Conservation (phyloP, 2,888 invertebrate species). For the Andrena hattorfiana region DNA sequence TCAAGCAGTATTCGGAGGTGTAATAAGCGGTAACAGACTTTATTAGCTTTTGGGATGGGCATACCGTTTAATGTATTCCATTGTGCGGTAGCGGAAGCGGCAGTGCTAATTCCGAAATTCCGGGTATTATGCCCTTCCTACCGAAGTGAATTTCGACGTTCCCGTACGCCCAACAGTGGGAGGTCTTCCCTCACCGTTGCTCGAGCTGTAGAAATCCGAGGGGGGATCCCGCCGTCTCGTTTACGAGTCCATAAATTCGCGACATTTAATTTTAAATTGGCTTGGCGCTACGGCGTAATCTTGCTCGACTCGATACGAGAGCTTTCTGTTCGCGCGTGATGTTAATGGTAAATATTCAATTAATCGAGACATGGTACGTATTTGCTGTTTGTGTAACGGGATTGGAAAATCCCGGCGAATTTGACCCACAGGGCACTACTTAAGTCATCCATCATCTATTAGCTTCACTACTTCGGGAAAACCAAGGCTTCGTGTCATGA, state of each 20-base stretch:
- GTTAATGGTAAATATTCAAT: constrained; percentile 12
- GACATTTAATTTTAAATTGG: constrained; percentile 51
- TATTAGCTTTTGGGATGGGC: constrained; percentile 77
- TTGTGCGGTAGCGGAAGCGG: constrained; percentile 72
- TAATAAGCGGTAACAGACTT: constrained; percentile 79
- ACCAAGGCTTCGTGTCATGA: too few relatives aligned
- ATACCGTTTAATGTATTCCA: constrained; percentile 80
- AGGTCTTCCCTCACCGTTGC: constrained; percentile 19
- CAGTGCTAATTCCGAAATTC: constrained; percentile 78
- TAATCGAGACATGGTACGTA: not conserved
- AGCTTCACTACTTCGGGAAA: too few relatives aligned
- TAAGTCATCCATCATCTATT: not conserved
- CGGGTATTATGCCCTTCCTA: constrained; percentile 73
- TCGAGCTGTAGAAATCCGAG: constrained; percentile 46
- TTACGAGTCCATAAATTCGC: constrained; percentile 50
- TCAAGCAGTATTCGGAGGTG: constrained; percentile 67
- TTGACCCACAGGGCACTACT: not conserved
- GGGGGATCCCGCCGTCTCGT: constrained; percentile 35
- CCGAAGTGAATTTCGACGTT: constrained; percentile 79
- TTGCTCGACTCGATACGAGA: not conserved
- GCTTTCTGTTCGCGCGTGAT: not conserved
- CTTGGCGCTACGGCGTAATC: constrained; percentile 22
- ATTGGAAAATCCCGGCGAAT: not conserved
- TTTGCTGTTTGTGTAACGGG: not conserved
- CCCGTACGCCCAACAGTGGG: constrained; percentile 61